These are phyloP conservation scores for Haemorhous mexicanus DNA, from an alignment of 2,113 vertebrate genomes.

Conservation along the genomic window DNA sequence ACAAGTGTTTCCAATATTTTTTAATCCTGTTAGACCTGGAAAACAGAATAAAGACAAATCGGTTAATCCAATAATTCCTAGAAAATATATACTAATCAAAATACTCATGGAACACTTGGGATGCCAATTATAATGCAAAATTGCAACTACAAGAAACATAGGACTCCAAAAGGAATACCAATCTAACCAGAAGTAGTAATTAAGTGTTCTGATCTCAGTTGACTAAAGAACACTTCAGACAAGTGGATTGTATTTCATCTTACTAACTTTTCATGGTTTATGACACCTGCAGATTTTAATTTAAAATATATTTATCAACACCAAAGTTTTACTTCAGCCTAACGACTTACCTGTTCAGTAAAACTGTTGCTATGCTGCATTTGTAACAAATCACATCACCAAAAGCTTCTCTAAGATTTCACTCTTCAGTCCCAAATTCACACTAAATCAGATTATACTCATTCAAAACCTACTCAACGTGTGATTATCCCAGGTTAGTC, in stretches of 20 bases:
- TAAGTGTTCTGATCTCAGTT: neutral
- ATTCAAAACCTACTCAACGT: neutral
- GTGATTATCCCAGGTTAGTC: neutral
- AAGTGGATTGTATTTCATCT: neutral
- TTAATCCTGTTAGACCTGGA: constrained; percentile 93
- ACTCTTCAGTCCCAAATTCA: neutral
- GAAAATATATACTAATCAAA: neutral
- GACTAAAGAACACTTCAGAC: neutral
- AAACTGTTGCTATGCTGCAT: neutral
- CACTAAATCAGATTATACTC: neutral
- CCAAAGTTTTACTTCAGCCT: neutral
- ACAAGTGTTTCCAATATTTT: constrained; percentile 99
- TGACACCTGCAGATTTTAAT: neutral
- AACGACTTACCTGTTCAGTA: neutral
- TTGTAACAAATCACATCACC: neutral
- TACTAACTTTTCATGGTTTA: neutral
- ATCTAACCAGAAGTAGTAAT: neutral
- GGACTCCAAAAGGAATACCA: neutral
- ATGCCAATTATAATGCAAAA: neutral
- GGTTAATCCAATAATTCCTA: neutral
- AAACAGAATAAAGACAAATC: constrained; percentile 7
- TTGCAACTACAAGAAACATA: neutral
- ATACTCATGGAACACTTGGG: neutral
- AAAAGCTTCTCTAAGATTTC: neutral
- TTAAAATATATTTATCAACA: neutral